Conservation (phyloP, 1,140 invertebrate species). For the Rhagoletis pomonella region DNA sequence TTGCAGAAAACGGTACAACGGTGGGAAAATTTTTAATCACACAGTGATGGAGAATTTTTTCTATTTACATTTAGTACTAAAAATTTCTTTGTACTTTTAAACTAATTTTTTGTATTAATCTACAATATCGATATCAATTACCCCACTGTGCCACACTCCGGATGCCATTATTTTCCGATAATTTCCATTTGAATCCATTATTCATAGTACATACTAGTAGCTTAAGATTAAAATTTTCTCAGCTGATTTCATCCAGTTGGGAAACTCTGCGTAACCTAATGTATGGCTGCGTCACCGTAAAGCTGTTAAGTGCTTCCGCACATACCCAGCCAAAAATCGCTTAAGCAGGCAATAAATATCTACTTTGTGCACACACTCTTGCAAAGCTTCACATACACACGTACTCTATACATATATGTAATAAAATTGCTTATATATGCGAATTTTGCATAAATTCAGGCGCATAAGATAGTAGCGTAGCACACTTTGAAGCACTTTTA, state of each 20-base stretch:
- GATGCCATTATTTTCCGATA: no score
- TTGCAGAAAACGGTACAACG: no score
- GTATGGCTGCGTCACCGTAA: not conserved
- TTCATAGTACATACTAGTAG: no score
- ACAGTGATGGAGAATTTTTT: no score
- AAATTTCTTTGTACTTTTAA: no score
- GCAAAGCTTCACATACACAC: not conserved
- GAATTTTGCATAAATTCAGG: slow-evolving; percentile 18
- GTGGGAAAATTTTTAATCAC: no score
- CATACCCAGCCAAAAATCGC: not conserved
- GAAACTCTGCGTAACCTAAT: not conserved
- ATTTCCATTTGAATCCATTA: no score
- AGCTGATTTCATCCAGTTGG: not conserved
- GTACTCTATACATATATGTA: not conserved
- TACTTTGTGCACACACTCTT: not conserved
- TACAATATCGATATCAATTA: no score
- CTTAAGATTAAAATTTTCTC: no score
- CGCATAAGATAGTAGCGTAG: not conserved
- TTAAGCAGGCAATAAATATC: slow-evolving; percentile 37
- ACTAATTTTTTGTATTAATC: no score
- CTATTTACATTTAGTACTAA: no score
- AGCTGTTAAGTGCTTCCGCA: not conserved
- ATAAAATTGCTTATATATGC: not conserved
- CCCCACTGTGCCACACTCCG: no score
- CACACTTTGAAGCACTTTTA: not conserved